These are phyloP conservation scores for Chaetodon trifasciatus DNA, from an alignment of 2,797 vertebrate genomes.

Conservation along the genomic window DNA sequence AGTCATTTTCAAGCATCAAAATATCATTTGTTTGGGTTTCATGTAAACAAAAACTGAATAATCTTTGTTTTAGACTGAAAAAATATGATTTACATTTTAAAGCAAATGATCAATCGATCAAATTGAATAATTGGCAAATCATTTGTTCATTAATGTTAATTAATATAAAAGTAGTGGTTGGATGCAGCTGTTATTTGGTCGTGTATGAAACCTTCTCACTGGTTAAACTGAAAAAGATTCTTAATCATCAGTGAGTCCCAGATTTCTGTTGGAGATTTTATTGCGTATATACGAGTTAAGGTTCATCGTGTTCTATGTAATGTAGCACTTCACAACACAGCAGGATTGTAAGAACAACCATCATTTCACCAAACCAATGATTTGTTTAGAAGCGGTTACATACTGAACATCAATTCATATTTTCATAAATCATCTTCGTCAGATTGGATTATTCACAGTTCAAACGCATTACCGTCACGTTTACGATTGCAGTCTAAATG, in stretches of 20 bases:
- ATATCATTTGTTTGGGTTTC: too few relatives aligned
- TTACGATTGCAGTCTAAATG: conserved; percentile 55
- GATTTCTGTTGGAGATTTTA: conserved; percentile 65
- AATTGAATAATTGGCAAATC: too few relatives aligned
- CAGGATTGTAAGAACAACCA: conserved; percentile 73
- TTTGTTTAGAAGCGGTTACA: conserved; percentile 64
- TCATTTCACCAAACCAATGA: conserved; percentile 74
- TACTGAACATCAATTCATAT: conserved; percentile 66
- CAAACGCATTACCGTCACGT: conserved; percentile 47
- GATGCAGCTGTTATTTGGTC: neutral
- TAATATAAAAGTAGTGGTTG: neutral
- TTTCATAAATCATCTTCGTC: conserved; percentile 50
- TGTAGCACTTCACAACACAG: conserved; percentile 78
- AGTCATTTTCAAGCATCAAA: too few relatives aligned
- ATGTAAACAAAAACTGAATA: too few relatives aligned
- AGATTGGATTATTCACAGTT: conserved; percentile 61
- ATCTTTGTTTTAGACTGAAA: too few relatives aligned
- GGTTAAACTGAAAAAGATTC: neutral
- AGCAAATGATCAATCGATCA: too few relatives aligned
- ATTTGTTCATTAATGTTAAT: too few relatives aligned
- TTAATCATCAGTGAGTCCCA: neutral
- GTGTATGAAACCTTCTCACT: neutral
- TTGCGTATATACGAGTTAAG: conserved; percentile 72
- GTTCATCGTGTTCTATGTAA: conserved; percentile 66
- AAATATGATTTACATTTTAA: too few relatives aligned